Evolutionary conservation across 2,113 vertebrate genomes (phyloP).

Genomic region (Psephotus haematonotus): DNA sequence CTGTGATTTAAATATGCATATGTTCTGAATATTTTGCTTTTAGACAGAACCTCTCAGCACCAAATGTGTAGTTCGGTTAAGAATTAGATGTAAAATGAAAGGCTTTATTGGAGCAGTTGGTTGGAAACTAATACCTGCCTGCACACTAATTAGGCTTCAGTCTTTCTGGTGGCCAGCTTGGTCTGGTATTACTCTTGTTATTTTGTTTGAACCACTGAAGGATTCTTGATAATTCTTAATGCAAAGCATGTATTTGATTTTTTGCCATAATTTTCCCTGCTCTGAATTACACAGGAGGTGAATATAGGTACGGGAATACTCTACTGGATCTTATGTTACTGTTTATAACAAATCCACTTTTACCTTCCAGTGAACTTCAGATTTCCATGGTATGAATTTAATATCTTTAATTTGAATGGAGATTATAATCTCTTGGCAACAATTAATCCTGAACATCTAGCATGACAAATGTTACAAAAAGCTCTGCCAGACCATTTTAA

Average conservation of each 20-base stretch:
- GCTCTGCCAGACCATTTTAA: background rate
- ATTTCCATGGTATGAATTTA: background rate
- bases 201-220: background rate
- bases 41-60: background rate
- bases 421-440: conserved; percentile 26
- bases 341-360: background rate
- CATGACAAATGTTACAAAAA: background rate
- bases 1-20: background rate
- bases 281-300: background rate
- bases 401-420: background rate
- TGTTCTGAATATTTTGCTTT: background rate
- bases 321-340: background rate
- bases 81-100: background rate
- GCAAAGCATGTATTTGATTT: background rate
- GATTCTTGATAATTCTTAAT: background rate
- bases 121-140: background rate
- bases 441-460: background rate
- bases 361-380: conserved; percentile 5
- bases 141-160: background rate
- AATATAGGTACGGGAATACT: background rate
- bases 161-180: background rate
- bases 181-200: background rate
- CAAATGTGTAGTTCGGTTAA: background rate
- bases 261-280: background rate
- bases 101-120: background rate